Conservation (phyloP, 30 jellyfish, hydroid and myxozoan species). For the Hydra vulgaris region DNA sequence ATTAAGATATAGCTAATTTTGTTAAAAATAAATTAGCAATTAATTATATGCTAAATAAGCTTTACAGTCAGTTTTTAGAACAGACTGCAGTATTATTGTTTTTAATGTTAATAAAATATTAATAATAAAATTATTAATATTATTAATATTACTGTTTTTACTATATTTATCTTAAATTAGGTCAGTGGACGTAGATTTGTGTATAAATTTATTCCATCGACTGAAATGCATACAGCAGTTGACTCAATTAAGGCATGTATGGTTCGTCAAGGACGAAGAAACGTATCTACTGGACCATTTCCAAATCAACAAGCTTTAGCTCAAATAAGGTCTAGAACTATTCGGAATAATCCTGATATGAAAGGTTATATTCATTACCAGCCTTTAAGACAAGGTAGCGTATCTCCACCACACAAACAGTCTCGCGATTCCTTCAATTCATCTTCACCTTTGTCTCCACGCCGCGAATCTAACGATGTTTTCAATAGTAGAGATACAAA, state of each 20-base stretch:
- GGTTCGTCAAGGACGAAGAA: slow-evolving; percentile 13
- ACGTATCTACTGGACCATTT: slow-evolving; percentile 28
- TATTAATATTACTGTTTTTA: neutral
- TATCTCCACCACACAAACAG: slow-evolving; percentile 19
- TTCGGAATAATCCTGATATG: neutral
- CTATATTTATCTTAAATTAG: slow-evolving; percentile 17
- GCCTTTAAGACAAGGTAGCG: slow-evolving; percentile 6
- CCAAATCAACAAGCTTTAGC: slow-evolving; percentile 9
- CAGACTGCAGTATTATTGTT: no score
- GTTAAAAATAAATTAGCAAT: no score
- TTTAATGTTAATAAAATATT: no score
- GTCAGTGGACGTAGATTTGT: slow-evolving; percentile 95
- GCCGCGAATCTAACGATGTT: slow-evolving; percentile 1
- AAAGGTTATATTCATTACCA: neutral
- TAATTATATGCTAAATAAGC: no score
- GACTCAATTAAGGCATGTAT: slow-evolving; percentile 22
- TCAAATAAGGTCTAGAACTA: neutral
- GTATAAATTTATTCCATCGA: slow-evolving; percentile 82
- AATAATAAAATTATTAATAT: no score
- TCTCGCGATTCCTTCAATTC: neutral
- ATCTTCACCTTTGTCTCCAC: slow-evolving; percentile 21
- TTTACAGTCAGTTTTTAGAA: no score
- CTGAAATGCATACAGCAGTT: slow-evolving; percentile 75
- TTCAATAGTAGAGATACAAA: neutral
- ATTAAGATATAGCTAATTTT: no score